These are phyloP conservation scores for Actenoides hombroni DNA, from an alignment of 2,113 vertebrate species.

Conservation along the genomic window DNA sequence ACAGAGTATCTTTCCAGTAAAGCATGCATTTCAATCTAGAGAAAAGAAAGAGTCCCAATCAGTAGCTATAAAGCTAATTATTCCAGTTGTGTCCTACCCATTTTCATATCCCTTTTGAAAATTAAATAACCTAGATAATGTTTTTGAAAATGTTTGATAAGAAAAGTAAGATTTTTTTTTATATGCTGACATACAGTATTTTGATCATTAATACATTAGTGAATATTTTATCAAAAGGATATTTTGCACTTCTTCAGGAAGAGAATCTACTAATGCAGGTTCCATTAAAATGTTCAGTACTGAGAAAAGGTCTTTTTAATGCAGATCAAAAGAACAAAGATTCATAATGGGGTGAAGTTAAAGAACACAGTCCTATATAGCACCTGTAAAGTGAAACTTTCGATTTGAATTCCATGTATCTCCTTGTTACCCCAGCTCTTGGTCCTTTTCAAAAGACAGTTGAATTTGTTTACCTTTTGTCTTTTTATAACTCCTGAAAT, in stretches of 20 bases:
- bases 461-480: not conserved
- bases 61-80: not conserved
- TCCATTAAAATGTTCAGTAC: conserved; percentile 27
- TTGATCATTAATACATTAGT: conserved; percentile 53
- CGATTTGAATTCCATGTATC: not conserved
- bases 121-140: conserved; percentile 14
- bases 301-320: not conserved
- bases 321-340: conserved; percentile 58
- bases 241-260: conserved; percentile 4
- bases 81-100: not conserved
- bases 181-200: conserved; percentile 4
- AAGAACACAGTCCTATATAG: not conserved
- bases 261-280: conserved; percentile 5
- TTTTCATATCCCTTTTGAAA: conserved; percentile 24
- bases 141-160: conserved; percentile 13
- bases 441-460: not conserved
- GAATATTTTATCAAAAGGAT: conserved; percentile 64
- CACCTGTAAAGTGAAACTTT: not conserved
- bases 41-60: conserved; percentile 10
- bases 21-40: conserved; percentile 92
- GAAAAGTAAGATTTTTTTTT: not conserved
- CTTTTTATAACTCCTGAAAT: not conserved
- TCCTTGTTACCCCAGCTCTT: not conserved
- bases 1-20: conserved; percentile 92
- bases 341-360: not conserved